These are phyloP conservation scores for Ooceraea biroi DNA, from an alignment of 1,140 invertebrate species.

Conservation along the genomic window DNA sequence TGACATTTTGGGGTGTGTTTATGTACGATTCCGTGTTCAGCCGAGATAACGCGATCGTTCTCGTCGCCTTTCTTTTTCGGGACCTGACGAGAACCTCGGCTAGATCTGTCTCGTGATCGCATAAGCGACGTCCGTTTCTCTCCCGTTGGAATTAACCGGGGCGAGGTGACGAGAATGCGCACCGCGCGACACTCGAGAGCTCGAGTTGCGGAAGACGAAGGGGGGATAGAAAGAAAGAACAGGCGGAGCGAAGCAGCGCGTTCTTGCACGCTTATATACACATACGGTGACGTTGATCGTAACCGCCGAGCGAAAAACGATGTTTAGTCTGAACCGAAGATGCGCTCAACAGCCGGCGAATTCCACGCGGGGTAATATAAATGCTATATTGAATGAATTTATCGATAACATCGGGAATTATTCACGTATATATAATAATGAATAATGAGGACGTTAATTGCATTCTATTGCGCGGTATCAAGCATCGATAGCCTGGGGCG, in stretches of 20 bases:
- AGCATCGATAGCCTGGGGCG: constrained; percentile 11
- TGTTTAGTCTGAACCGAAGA: constrained; percentile 4
- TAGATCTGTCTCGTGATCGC: constrained; percentile 14
- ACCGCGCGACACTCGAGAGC: constrained; percentile 11
- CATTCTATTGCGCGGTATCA: background rate
- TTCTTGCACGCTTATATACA: background rate
- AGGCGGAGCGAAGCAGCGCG: background rate
- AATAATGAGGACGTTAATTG: background rate
- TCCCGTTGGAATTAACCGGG: constrained; percentile 5
- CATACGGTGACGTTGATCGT: constrained; percentile 31
- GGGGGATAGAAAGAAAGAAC: constrained; percentile 4
- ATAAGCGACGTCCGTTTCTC: background rate
- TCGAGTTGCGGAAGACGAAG: background rate
- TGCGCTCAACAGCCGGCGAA: too few species aligned
- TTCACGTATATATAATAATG: background rate
- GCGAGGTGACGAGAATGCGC: background rate
- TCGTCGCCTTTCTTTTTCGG: background rate
- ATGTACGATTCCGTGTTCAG: constrained; percentile 16
- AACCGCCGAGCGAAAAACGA: background rate
- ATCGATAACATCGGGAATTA: background rate
- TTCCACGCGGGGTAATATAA: background rate
- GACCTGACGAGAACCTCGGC: background rate
- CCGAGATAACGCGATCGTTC: constrained; percentile 5
- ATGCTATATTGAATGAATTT: background rate
- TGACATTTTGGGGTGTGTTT: constrained; percentile 59